phyloP scores from a whole-genome alignment of 2,113 vertebrate genomes.

The Sarotherodon lohbergeri region DNA sequence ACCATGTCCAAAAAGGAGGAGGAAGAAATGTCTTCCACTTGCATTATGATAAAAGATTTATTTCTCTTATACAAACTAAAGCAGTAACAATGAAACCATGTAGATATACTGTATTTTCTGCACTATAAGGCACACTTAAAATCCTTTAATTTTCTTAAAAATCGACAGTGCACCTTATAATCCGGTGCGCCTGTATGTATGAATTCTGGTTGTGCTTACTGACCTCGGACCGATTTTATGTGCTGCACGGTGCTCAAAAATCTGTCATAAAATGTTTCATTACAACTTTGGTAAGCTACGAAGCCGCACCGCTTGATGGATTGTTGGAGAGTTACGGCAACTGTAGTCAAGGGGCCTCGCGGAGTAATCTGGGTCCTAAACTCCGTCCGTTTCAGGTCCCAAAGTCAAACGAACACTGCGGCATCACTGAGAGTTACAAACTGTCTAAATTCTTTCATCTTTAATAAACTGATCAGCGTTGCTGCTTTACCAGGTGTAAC shows the following conservation, averaged over 20 bases:
- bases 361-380: background rate
- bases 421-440: too few species aligned
- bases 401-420: too few species aligned
- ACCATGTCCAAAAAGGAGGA: background rate
- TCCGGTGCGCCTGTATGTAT: background rate
- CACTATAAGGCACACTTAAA: background rate
- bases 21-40: background rate
- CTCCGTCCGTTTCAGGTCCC: accelerated
- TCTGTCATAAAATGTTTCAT: background rate
- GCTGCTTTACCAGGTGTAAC: too few species aligned
- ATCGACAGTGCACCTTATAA: background rate
- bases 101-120: background rate
- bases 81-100: background rate
- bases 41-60: background rate
- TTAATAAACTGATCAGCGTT: too few species aligned
- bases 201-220: background rate
- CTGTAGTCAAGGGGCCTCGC: background rate
- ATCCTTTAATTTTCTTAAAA: background rate
- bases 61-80: background rate
- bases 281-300: background rate
- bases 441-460: too few species aligned
- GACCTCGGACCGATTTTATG: background rate
- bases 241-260: background rate
- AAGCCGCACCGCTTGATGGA: background rate
- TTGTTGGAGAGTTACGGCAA: background rate